phyloP scores from a whole-genome alignment of 2,888 invertebrate species.

The Troides oblongomaculatus region DNA sequence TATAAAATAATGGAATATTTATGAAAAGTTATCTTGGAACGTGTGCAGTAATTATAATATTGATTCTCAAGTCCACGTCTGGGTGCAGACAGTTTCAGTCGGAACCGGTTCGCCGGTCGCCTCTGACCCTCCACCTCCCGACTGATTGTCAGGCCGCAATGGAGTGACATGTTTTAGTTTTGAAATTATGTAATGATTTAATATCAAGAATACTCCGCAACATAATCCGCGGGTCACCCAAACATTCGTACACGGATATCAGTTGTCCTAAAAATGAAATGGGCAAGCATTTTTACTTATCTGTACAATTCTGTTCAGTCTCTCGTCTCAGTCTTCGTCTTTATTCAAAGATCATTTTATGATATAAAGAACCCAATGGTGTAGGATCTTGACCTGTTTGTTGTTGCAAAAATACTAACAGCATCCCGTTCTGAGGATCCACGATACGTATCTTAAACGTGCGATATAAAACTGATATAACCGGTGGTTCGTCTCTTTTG shows the following conservation, averaged over 20 bases:
- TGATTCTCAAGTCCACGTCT: not conserved
- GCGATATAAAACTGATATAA: too few species aligned
- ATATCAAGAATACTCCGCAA: not conserved
- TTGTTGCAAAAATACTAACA: too few species aligned
- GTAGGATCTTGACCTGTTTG: too few species aligned
- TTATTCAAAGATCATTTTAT: too few species aligned
- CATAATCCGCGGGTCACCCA: not conserved
- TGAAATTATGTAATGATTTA: constrained; percentile 1
- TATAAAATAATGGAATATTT: not conserved
- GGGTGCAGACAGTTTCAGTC: not conserved
- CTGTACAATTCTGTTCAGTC: not conserved
- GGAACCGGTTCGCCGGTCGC: constrained; percentile 7
- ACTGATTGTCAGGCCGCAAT: constrained; percentile 24
- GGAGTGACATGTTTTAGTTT: constrained; percentile 16
- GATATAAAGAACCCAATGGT: too few species aligned
- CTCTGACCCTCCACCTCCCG: constrained; percentile 11
- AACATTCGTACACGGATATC: too few species aligned
- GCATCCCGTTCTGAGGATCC: too few species aligned
- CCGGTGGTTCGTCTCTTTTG: too few species aligned
- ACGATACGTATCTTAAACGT: too few species aligned
- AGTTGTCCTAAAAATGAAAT: not conserved
- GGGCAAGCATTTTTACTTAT: not conserved
- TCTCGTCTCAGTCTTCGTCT: too few species aligned
- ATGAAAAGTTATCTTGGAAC: not conserved
- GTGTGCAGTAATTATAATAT: not conserved